Base-by-base conservation (phyloP, 2,113 vertebrate species). In the Eretmochelys imbricata region DNA sequence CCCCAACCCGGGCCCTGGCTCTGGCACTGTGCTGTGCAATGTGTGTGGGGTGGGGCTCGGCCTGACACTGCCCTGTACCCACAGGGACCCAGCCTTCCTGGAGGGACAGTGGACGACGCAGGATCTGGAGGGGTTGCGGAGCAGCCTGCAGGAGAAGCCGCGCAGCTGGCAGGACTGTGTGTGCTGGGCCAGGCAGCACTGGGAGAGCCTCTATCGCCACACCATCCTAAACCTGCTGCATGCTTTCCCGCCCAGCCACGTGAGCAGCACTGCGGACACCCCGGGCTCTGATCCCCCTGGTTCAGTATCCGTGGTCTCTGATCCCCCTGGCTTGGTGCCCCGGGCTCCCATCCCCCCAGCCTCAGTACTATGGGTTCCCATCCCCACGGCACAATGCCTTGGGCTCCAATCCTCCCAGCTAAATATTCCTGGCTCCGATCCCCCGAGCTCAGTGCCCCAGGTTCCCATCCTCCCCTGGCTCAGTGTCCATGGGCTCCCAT, bases 131-230 rank as follows among this genome's bases (percentile, higher is more conserved):
- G 97, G 81, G 13, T 97, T 99, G 89, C 94, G 82, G 94, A 75
- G 4, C 85, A 98, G 96, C 95, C 93, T 99, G 88, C 54, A 2
- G 87, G 94, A 98, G 49, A 90, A 94, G 89, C 99, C 99, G 0
- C 42, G 1, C 5, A 87, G 80, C 97, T 99, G 98, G 98, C 75
- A 2, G 6, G 98, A 99, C 96, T 99, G 99, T 0, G 98, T 99
- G 90, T 10, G 1, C 78, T 99, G 99, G 99, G 99, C 99, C 10
- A 96, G 95, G 2, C 76, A 19, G 94, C 98, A 85, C 90, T 99
- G 98, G 99, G 98, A 99, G 96, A 98, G 83, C 31, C 13, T 98
- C 53, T 99, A 98, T 91, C 98, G 95, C 3, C 94, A 99, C 1
- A 89, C 95, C 14, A 98, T 99, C 10, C 1, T 5, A 17, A 98